phyloP scores from a whole-genome alignment of 2,113 vertebrate species.

The Grantiella picta region DNA sequence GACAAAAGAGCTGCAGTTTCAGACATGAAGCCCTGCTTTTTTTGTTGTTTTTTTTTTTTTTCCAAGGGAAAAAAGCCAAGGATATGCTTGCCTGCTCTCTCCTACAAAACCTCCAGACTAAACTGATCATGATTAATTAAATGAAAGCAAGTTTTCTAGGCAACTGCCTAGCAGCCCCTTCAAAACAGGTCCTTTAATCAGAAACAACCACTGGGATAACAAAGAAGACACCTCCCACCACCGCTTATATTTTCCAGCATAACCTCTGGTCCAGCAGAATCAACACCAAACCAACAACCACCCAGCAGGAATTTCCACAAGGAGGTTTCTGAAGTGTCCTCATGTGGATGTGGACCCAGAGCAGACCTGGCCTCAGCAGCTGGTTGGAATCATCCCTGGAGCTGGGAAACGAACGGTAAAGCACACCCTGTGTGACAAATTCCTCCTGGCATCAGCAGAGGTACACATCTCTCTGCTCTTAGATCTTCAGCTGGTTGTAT shows the following conservation, averaged over 20 bases:
- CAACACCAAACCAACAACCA: neutral
- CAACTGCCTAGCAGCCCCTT: conserved; percentile 42
- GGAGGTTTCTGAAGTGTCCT: neutral
- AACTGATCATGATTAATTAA: conserved; percentile 59
- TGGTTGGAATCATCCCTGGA: neutral
- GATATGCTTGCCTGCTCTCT: conserved; percentile 17
- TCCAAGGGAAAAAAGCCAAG: conserved; percentile 18
- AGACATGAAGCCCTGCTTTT: conserved; percentile 7
- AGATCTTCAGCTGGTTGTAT: neutral
- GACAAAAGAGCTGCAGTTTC: conserved; percentile 63
- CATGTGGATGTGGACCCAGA: neutral
- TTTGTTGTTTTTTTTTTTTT: neutral
- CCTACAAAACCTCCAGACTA: conserved; percentile 59
- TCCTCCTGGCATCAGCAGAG: neutral
- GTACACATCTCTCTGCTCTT: neutral
- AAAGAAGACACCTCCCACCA: neutral
- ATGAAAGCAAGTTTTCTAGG: conserved; percentile 51
- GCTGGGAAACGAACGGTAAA: rapidly evolving
- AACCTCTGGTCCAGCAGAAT: conserved; percentile 17
- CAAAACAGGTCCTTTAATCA: conserved; percentile 43
- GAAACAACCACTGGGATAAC: conserved; percentile 29
- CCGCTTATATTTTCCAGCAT: neutral
- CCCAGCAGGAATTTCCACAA: neutral
- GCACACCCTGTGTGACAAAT: neutral
- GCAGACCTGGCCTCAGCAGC: neutral